Evolutionary conservation across 2,888 invertebrate species (phyloP).

Genomic region (Serripes groenlandicus): DNA sequence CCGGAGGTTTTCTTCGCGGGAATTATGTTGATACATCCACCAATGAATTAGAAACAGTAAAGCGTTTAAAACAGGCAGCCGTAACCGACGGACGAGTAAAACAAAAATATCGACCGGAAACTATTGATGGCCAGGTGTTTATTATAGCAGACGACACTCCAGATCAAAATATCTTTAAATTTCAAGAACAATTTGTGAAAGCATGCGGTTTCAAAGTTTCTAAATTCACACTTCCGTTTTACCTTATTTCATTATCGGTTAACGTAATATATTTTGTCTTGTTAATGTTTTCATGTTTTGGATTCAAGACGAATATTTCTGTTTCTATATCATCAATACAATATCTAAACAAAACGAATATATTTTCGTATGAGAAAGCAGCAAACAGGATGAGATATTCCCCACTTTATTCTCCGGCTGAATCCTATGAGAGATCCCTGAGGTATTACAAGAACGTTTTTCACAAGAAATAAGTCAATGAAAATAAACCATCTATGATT

Average conservation of each 20-base stretch:
- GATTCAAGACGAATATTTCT: constrained; percentile 29
- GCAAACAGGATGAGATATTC: constrained; percentile 28
- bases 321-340: neutral
- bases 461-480: no score
- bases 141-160: constrained; percentile 43
- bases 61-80: neutral
- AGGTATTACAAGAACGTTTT: neutral
- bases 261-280: constrained; percentile 12
- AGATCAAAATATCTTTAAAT: constrained; percentile 20
- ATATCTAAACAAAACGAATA: constrained; percentile 13
- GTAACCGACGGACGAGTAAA: neutral
- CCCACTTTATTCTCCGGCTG: constrained; percentile 42
- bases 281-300: constrained; percentile 33
- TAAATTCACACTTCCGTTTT: constrained; percentile 5
- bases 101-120: neutral
- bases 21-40: no score
- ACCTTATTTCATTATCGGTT: constrained; percentile 12
- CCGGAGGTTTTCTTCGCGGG: no score
- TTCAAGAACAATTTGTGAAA: constrained; percentile 36
- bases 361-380: constrained; percentile 38
- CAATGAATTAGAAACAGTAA: no score
- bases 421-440: neutral
- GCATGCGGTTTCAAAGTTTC: constrained; percentile 27
- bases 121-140: constrained; percentile 18
- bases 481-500: no score